Evolutionary conservation across 2,113 vertebrate species (phyloP).

Genomic region (Gobiocypris rarus): DNA sequence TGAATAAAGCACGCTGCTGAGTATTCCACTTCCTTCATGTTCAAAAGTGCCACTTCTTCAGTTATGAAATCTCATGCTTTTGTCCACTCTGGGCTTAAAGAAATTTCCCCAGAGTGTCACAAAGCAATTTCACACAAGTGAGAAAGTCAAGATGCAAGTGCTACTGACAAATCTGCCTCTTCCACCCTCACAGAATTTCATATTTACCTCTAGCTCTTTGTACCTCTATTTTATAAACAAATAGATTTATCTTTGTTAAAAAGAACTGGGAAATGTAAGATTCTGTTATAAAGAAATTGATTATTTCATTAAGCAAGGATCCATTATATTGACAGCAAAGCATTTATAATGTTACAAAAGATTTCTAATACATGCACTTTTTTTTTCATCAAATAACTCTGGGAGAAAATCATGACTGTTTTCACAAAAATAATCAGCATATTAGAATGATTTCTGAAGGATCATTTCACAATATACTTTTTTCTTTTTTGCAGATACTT

Average conservation of each 20-base stretch:
- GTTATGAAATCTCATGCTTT: constrained; percentile 49
- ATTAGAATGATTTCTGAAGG: background rate
- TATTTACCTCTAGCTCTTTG: background rate
- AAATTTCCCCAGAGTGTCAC: constrained; percentile 78
- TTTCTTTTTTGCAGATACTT: too few relatives aligned
- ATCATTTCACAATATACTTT: background rate
- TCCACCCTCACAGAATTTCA: background rate
- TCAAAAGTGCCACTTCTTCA: constrained; percentile 29
- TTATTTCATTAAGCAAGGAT: background rate
- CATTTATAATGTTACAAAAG: background rate
- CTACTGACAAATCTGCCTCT: constrained; percentile 25
- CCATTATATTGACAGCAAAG: background rate
- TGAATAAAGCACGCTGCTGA: constrained; percentile 15
- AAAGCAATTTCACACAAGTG: constrained; percentile 70
- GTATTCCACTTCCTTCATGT: constrained; percentile 6
- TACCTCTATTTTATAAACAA: background rate
- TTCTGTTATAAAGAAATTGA: background rate
- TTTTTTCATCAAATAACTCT: background rate
- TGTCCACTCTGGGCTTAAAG: constrained; percentile 64
- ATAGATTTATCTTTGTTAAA: background rate
- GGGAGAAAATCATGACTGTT: background rate
- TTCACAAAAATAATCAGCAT: background rate
- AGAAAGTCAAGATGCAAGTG: constrained; percentile 38
- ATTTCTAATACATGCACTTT: background rate
- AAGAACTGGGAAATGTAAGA: background rate